Evolutionary conservation across 2,797 vertebrate genomes (phyloP).

Genomic region (Pteropus rufus): DNA sequence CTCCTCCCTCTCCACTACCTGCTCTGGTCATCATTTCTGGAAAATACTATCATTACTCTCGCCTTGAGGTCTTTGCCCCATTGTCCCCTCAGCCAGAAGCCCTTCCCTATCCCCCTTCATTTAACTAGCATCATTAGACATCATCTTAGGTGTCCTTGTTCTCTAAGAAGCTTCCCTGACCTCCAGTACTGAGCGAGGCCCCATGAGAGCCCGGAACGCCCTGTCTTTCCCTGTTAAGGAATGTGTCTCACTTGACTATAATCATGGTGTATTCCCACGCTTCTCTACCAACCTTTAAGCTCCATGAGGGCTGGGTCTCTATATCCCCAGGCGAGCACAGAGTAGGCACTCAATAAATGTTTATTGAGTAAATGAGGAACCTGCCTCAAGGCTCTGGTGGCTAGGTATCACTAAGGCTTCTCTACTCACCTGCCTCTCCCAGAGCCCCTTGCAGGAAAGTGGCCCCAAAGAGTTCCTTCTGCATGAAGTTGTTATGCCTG

Average conservation of each 20-base stretch:
- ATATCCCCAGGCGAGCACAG: background rate
- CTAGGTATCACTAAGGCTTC: background rate
- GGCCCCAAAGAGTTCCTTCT: background rate
- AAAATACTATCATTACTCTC: background rate
- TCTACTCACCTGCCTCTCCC: background rate
- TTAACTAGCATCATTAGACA: background rate
- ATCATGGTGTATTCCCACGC: background rate
- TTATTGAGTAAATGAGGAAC: background rate
- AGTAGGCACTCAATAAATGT: background rate
- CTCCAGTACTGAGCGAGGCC: background rate
- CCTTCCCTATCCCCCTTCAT: background rate
- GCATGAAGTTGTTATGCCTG: background rate
- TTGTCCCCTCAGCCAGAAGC: background rate
- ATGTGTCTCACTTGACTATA: background rate
- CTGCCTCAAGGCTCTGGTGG: background rate
- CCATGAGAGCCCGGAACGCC: accelerated
- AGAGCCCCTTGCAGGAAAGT: background rate
- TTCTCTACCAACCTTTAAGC: background rate
- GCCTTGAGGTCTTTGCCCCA: background rate
- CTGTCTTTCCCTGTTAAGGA: accelerated
- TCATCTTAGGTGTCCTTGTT: background rate
- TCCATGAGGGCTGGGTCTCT: background rate
- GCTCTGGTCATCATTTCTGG: background rate
- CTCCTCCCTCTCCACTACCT: background rate
- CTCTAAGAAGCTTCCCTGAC: background rate